Base-by-base conservation (phyloP, 1,140 invertebrate species). In the Cephus cinctus region DNA sequence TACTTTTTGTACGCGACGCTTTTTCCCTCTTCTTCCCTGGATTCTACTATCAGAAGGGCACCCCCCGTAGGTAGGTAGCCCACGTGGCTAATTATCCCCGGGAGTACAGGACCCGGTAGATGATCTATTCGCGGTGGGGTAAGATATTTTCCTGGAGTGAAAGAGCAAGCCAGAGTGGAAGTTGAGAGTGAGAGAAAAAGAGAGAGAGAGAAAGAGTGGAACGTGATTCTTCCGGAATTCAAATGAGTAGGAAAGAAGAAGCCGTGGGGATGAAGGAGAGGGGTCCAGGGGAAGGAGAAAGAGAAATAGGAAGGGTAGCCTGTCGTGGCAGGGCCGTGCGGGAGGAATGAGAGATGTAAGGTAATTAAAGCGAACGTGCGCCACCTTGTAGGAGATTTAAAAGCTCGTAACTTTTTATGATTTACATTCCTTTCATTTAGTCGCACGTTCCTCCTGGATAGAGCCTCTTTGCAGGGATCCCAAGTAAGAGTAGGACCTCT, bases 371-470 rank as follows among this genome's bases (percentile, higher is more conserved):
- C 69, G 69, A 76, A 75, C 73, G 71, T 73, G 68, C 71, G 64
- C 68, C 70, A 73, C 67, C 74, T 75, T 75, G 73, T 71, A 70
- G 67, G 65, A 76, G 74, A 76, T 75, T 76, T 76, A 75, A 75
- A 76, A 75, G 73, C 69, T 75, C 72, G 72, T 75, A 75, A 76
- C 74, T 76, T 76, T 76, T 75, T 76, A 76, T 76, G 71, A 76
- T 75, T 75, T 75, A 76, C 71, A 75, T 75, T 75, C 72, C 69
- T 75, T 76, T 75, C 72, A 73, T 76, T 76, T 75, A 74, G 73
- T 73, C 65, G 65, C 71, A 66, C 67, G 62, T 69, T 55, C 67
- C 58, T 62, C 63, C 59, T 59, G 65, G 69, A 71, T 74, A 68
- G 61, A 69, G 43, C 41, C 31, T 46, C 66, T 69, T n/a, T n/a